Evolutionary conservation across 2,113 vertebrate species (phyloP).

Genomic region (Esox niger): DNA sequence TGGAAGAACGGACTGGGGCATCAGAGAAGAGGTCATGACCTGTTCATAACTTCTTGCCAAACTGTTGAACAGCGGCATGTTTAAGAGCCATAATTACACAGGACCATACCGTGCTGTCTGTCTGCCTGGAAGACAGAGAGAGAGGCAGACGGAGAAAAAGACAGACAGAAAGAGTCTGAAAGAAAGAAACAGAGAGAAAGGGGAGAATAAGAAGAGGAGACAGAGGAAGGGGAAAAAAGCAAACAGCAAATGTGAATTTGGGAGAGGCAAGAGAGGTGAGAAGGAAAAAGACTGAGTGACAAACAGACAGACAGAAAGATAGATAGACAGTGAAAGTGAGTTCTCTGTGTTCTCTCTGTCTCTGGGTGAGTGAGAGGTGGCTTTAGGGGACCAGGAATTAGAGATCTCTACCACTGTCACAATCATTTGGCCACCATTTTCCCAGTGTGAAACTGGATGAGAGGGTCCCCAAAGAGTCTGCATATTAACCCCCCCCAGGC

Average conservation of each 20-base stretch:
- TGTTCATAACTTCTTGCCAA: conserved; percentile 63
- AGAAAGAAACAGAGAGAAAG: background rate
- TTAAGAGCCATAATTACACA: conserved; percentile 66
- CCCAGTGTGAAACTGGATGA: conserved; percentile 68
- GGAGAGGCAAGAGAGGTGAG: conserved; percentile 11
- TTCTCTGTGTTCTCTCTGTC: background rate
- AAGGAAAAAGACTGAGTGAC: conserved; percentile 10
- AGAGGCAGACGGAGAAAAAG: background rate
- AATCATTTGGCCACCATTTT: conserved; percentile 72
- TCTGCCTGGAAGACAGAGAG: conserved; percentile 12
- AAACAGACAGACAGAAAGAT: background rate
- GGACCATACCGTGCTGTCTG: conserved; percentile 51
- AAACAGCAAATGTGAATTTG: conserved; percentile 28
- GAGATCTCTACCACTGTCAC: conserved; percentile 52
- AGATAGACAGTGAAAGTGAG: background rate
- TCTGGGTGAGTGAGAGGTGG: background rate
- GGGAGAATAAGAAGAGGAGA: background rate
- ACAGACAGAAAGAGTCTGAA: background rate
- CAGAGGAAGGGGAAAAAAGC: conserved; percentile 15
- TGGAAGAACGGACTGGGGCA: background rate
- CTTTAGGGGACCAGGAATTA: conserved; percentile 32
- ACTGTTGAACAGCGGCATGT: conserved; percentile 69
- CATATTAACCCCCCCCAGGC: conserved; percentile 25
- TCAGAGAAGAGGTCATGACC: conserved; percentile 17
- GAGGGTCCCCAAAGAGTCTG: conserved; percentile 55